Evolutionary conservation across 1,140 invertebrate genomes (phyloP), one percentile per base, ranked within the genome.

Genomic region (Pogonomyrmex californicus): DNA sequence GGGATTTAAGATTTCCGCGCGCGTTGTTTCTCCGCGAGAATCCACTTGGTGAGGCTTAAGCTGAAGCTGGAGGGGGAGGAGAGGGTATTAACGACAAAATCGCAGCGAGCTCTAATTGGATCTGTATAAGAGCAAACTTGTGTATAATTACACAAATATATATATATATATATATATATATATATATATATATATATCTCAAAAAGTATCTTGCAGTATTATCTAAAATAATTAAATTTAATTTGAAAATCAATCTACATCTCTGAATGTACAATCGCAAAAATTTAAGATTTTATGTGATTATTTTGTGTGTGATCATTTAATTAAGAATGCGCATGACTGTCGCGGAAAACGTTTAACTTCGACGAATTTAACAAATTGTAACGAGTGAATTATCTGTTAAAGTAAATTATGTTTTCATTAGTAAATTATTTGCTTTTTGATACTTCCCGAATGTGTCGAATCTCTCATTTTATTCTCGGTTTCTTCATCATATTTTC

Each of bases 1-100:
- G 65, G 65, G 65, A 68, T 68, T 68, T 68, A 68, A 68, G 65
- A 68, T 68, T 68, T 68, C 41, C 41, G 65, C 65, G 65, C 65
- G 65, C 65, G 23, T 68, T 68, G 65, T 68, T 49, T 49, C 65
- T 68, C 65, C 65, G 65, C 65, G 65, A 47, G 41, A 68, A 68
- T 68, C 38, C 65, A 23, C 41, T 49, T 30, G 41, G 41, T 23
- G 1, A 68, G 41, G 49, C 65, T 66, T 68, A 68, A 68, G 44
- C 65, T 23, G 65, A 68, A 23, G 41, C n/a, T 23, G 23, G 23
- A 0, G 23, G 23, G 23, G 23, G 23, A 23, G 23, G 23, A 23
- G 23, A 1, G 30, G 41, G 65, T 68, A 68, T 68, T 68, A 68
- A 68, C 41, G 23, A 4, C 23, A 68, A 68, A 68, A 68, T 44